Percentiles rank a stretch among this genome's conserved stretches.
phyloP scores from a whole-genome alignment of 2,797 vertebrate species.

The Xenentodon cancila region DNA sequence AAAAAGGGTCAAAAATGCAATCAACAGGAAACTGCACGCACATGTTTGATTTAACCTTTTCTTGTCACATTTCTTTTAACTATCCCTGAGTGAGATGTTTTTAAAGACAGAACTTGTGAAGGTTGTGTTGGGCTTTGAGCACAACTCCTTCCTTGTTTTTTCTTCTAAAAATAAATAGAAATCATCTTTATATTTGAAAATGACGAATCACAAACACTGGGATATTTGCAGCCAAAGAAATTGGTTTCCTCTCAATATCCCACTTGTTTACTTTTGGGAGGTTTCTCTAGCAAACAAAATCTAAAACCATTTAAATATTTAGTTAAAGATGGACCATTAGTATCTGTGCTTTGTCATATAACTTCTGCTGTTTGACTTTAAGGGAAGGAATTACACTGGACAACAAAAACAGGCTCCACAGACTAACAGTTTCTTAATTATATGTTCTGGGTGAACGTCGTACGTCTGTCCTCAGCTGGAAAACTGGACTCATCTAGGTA shows the following conservation, averaged over 20 bases:
- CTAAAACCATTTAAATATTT: not conserved
- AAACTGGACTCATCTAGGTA: too few relatives aligned
- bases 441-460: too few relatives aligned
- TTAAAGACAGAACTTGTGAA: too few relatives aligned
- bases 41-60: constrained; percentile 23
- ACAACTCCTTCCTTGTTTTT: too few relatives aligned
- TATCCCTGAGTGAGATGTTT: too few relatives aligned
- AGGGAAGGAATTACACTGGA: too few relatives aligned
- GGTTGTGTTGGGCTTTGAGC: too few relatives aligned
- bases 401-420: too few relatives aligned
- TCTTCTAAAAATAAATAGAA: not conserved
- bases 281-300: not conserved
- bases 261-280: not conserved
- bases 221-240: not conserved
- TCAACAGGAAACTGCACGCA: constrained; percentile 9
- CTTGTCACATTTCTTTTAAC: not conserved
- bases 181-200: not conserved
- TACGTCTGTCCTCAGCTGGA: too few relatives aligned
- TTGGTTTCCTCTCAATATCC: not conserved
- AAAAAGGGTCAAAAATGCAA: too few relatives aligned
- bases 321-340: too few relatives aligned
- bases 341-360: not conserved
- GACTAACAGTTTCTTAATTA: too few relatives aligned
- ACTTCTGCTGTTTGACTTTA: not conserved
- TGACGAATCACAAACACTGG: not conserved